Evolutionary conservation across 2,113 vertebrate species (phyloP).

Genomic region (Tichodroma muraria): DNA sequence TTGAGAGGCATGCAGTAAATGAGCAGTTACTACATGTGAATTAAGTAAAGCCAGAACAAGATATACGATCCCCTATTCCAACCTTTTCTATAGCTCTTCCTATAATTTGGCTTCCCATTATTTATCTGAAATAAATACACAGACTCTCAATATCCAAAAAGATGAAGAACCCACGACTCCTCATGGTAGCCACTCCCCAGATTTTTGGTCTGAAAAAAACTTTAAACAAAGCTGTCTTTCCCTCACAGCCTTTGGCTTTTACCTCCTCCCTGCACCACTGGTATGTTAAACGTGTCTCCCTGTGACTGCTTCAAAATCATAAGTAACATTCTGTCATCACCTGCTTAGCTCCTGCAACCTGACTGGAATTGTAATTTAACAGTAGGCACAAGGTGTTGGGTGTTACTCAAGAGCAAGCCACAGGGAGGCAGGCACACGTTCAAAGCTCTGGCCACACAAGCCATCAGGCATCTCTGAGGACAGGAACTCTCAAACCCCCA

Average conservation of each 20-base stretch:
- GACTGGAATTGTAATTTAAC: not conserved
- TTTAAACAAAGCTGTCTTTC: not conserved
- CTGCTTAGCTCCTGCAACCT: not conserved
- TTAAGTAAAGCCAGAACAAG: not conserved
- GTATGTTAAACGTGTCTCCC: not conserved
- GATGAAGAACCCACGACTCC: not conserved
- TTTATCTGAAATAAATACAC: not conserved
- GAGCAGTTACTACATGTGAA: not conserved
- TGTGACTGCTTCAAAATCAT: not conserved
- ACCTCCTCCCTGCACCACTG: not conserved
- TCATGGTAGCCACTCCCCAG: fast-evolving
- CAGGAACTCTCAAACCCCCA: not conserved
- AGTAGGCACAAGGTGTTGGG: not conserved
- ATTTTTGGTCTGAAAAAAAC: not conserved
- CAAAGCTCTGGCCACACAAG: not conserved
- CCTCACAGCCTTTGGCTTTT: not conserved
- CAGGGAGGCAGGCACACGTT: not conserved
- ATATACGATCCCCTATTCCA: not conserved
- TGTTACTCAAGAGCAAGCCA: not conserved
- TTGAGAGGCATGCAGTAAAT: not conserved
- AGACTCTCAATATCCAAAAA: not conserved
- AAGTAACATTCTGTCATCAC: not conserved
- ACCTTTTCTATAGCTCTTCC: not conserved
- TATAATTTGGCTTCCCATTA: not conserved
- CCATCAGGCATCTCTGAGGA: not conserved